These are phyloP conservation scores for Silurus glanis DNA, from an alignment of 2,113 vertebrate species.

Conservation along the genomic window DNA sequence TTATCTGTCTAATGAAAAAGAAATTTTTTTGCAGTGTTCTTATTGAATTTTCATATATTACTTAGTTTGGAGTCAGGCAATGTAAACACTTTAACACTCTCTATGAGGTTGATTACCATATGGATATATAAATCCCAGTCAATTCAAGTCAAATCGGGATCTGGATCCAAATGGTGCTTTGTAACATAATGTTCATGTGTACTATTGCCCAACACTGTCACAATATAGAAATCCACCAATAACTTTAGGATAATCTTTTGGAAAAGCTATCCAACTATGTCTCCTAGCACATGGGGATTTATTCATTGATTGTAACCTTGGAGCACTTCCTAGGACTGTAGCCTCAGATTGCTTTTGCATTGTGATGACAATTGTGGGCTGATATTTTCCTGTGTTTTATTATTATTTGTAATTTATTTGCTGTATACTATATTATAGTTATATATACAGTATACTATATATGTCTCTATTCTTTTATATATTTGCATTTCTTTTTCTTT, in stretches of 20 bases:
- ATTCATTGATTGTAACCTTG: background rate
- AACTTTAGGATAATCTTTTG: too few relatives aligned
- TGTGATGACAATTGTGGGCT: background rate
- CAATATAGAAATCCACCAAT: too few relatives aligned
- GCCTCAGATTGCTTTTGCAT: background rate
- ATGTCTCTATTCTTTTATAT: too few relatives aligned
- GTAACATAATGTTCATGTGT: too few relatives aligned
- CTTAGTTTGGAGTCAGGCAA: background rate
- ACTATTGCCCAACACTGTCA: too few relatives aligned
- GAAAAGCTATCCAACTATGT: background rate
- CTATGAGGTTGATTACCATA: background rate
- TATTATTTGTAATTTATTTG: too few relatives aligned
- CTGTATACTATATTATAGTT: too few relatives aligned
- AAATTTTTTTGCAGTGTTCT: background rate
- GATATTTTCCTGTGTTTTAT: background rate
- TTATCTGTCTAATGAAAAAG: background rate
- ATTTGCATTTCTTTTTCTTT: too few relatives aligned
- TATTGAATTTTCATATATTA: background rate
- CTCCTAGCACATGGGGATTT: background rate
- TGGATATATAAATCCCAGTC: background rate
- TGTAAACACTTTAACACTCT: background rate
- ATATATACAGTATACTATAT: too few relatives aligned
- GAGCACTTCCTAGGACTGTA: background rate
- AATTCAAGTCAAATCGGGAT: too few relatives aligned
- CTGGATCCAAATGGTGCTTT: too few relatives aligned